A percentile compares a stretch with the other conserved stretches of the same genome.
These are phyloP conservation scores for Coelopa pilipes DNA, from an alignment of 2,888 invertebrate species.

Conservation along the genomic window DNA sequence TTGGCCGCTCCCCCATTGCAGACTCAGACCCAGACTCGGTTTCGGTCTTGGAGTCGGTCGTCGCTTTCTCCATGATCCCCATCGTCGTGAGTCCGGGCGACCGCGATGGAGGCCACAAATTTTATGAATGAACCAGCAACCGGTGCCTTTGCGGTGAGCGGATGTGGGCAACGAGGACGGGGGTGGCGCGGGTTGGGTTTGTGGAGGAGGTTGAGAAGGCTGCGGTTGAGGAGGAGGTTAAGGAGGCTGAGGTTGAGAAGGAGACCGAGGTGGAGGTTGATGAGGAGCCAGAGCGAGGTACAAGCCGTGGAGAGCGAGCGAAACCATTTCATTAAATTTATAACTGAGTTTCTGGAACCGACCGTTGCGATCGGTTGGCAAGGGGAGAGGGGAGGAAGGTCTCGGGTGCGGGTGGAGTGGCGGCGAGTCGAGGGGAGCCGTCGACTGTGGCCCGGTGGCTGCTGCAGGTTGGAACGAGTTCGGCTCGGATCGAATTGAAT, in stretches of 20 bases:
- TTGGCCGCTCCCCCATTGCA: neutral
- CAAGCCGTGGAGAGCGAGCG: constrained; percentile 43
- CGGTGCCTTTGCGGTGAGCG: too few relatives aligned
- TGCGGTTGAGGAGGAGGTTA: too few relatives aligned
- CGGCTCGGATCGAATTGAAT: neutral
- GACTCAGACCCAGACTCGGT: neutral
- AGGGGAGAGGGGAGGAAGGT: too few relatives aligned
- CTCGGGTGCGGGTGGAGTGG: too few relatives aligned
- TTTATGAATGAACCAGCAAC: constrained; percentile 42
- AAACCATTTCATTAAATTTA: constrained; percentile 50
- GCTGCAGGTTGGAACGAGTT: neutral
- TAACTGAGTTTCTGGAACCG: constrained; percentile 40
- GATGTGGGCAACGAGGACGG: too few relatives aligned
- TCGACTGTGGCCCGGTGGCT: too few relatives aligned
- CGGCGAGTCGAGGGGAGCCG: too few relatives aligned
- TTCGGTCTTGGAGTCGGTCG: too few relatives aligned
- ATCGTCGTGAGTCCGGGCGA: neutral
- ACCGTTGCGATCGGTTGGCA: too few relatives aligned
- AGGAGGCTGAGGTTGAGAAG: too few relatives aligned
- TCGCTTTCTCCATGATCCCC: neutral
- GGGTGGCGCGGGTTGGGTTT: too few relatives aligned
- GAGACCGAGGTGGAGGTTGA: neutral
- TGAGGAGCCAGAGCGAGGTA: constrained; percentile 12
- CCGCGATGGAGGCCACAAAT: constrained; percentile 35
- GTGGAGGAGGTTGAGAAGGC: too few relatives aligned